phyloP scores from a whole-genome alignment of 2,113 vertebrate genomes.

The Silurus asotus region DNA sequence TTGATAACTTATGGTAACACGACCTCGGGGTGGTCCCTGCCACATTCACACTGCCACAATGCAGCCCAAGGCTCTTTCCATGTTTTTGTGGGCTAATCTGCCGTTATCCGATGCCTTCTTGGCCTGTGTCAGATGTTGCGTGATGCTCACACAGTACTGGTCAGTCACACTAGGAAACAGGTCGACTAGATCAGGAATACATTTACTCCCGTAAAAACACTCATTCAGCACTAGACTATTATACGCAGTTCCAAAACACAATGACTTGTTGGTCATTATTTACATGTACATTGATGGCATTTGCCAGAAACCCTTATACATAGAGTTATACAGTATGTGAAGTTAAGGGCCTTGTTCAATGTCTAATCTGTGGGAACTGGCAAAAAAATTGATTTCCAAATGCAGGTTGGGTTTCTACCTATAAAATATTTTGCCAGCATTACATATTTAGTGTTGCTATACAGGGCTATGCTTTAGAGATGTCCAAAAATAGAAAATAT shows the following conservation, averaged over 20 bases:
- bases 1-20: constrained; percentile 70
- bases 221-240: constrained; percentile 3
- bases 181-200: constrained; percentile 2
- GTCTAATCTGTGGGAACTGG: too few species aligned
- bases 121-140: constrained; percentile 37
- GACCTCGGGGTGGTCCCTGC: constrained; percentile 49
- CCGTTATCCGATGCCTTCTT: constrained; percentile 42
- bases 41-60: constrained; percentile 40
- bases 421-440: background rate
- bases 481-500: background rate
- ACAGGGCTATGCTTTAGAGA: background rate
- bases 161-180: constrained; percentile 28
- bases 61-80: constrained; percentile 18
- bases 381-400: background rate
- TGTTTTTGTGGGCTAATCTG: constrained; percentile 42
- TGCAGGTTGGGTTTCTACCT: background rate
- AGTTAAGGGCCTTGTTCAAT: too few species aligned
- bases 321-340: too few species aligned
- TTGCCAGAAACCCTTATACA: too few species aligned
- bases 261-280: background rate
- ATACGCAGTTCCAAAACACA: background rate
- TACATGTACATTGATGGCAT: too few species aligned
- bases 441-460: background rate
- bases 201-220: background rate
- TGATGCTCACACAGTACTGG: constrained; percentile 25